Conservation (phyloP, 2,888 invertebrate genomes). For the Silvanus unidentatus region DNA sequence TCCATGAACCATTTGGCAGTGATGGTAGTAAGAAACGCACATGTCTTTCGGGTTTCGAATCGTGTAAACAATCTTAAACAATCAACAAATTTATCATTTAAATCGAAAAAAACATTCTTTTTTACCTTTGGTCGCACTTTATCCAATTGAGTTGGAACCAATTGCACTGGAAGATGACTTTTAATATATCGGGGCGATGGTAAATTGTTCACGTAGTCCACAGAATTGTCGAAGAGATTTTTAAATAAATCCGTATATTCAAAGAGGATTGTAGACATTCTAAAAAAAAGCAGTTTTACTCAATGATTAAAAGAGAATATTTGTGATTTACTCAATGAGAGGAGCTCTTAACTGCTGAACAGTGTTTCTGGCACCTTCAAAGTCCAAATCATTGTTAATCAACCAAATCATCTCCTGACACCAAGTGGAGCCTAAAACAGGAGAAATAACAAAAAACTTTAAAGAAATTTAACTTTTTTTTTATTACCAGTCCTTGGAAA, state of each 20-base stretch:
- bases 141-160: conserved; percentile 61
- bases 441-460: neutral
- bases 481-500: conserved; percentile 86
- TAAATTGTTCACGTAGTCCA: conserved; percentile 62
- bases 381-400: conserved; percentile 75
- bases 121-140: conserved; percentile 65
- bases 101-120: neutral
- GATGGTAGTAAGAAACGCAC: conserved; percentile 82
- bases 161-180: conserved; percentile 66
- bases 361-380: conserved; percentile 61
- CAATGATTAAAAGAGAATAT: neutral
- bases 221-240: conserved; percentile 59
- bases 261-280: conserved; percentile 24
- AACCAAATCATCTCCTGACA: conserved; percentile 90
- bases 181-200: conserved; percentile 67
- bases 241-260: conserved; percentile 26
- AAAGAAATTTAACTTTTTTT: conserved; percentile 21
- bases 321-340: conserved; percentile 57
- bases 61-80: conserved; percentile 71
- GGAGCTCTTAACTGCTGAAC: conserved; percentile 63
- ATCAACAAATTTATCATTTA: neutral
- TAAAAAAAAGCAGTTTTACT: conserved; percentile 13
- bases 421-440: conserved; percentile 76
- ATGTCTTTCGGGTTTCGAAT: conserved; percentile 87
- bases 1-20: conserved; percentile 67